A percentile compares a stretch with the other conserved stretches of the same genome.
Evolutionary conservation across 2,113 vertebrate genomes (phyloP).

Genomic region (Pampusana beccarii): DNA sequence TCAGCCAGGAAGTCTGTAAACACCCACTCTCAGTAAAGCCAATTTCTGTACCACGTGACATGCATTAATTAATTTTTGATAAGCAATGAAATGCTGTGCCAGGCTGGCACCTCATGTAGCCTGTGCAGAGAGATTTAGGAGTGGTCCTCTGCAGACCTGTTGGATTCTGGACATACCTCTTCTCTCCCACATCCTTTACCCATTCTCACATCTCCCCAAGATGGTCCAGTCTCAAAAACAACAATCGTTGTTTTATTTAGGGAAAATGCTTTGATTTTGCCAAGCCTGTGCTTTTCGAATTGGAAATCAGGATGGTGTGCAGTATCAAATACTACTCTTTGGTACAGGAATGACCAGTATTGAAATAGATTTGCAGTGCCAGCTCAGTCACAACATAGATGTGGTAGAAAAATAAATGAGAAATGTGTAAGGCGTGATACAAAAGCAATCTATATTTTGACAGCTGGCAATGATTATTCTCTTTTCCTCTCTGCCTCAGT

Average conservation of each 20-base stretch:
- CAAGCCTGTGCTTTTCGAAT: neutral
- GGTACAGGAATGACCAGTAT: neutral
- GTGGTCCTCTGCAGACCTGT: neutral
- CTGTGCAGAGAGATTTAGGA: neutral
- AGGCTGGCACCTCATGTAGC: neutral
- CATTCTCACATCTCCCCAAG: neutral
- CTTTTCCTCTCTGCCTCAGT: neutral
- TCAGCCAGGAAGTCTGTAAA: neutral
- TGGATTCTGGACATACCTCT: neutral
- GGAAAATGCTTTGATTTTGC: neutral
- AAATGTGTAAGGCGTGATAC: neutral
- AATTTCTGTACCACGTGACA: neutral
- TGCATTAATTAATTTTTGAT: neutral
- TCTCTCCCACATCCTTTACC: neutral
- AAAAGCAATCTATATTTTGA: conserved; percentile 23
- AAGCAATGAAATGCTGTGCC: neutral
- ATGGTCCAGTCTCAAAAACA: neutral
- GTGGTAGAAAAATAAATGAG: neutral
- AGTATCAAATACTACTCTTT: neutral
- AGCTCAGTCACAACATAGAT: neutral
- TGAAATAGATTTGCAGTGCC: neutral
- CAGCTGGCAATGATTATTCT: neutral
- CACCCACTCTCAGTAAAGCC: neutral
- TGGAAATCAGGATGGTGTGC: neutral
- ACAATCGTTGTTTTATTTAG: neutral